Evolutionary conservation across 2,113 vertebrate species (phyloP).

Genomic region (Ammodramus savannarum): DNA sequence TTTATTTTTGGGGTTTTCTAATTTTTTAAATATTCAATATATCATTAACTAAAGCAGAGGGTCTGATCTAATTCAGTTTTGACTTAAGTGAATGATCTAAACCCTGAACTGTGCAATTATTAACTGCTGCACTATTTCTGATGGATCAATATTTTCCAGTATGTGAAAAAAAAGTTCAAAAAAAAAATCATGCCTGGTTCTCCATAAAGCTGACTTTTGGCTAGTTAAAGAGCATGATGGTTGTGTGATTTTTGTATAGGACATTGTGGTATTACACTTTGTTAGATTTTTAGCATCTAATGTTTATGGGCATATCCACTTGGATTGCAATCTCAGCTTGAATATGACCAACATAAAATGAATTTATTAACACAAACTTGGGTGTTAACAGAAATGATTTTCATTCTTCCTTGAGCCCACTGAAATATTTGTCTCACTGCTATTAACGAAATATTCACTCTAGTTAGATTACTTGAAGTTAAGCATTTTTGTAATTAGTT

Average conservation of each 20-base stretch:
- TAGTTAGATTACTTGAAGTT: background rate
- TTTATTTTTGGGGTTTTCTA: fast-evolving
- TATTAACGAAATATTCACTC: background rate
- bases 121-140: background rate
- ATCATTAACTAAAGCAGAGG: background rate
- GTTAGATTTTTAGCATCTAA: background rate
- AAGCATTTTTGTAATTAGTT: background rate
- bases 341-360: background rate
- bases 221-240: background rate
- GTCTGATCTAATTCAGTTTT: background rate
- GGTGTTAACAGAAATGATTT: background rate
- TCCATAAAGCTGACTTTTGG: background rate
- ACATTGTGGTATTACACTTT: background rate
- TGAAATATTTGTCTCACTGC: background rate
- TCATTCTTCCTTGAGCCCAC: background rate
- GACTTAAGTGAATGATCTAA: background rate
- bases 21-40: background rate
- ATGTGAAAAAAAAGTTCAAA: background rate
- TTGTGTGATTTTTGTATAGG: background rate
- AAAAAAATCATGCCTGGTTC: background rate
- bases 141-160: background rate
- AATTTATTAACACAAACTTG: background rate
- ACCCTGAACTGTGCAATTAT: background rate
- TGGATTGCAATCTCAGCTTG: background rate
- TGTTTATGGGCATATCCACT: background rate